A percentile compares a stretch with the other conserved stretches of the same genome.
phyloP scores from a whole-genome alignment of 1,140 invertebrate genomes.

The Drosophila ohnishii region DNA sequence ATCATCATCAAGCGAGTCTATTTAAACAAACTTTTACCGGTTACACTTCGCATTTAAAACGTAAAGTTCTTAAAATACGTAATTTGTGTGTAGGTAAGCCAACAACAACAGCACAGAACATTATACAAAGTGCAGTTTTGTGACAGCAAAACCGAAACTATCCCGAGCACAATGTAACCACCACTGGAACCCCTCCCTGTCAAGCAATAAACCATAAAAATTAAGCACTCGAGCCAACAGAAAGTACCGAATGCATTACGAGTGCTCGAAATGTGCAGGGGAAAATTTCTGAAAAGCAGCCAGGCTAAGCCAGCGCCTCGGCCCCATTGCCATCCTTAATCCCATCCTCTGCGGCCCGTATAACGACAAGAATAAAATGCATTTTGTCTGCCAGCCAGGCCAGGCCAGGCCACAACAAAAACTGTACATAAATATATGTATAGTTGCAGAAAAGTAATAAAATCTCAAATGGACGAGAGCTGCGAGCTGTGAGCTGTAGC shows the following conservation, averaged over 20 bases:
- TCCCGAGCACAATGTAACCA: constrained; percentile 50
- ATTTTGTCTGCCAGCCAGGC: constrained; percentile 47
- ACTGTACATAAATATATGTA: constrained; percentile 29
- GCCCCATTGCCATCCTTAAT: constrained; percentile 22
- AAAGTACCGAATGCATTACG: constrained; percentile 63
- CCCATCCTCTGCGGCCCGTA: constrained; percentile 12
- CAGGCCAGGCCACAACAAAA: constrained; percentile 42
- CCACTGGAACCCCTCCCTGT: constrained; percentile 22
- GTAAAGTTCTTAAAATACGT: constrained; percentile 48
- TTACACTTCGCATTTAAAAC: constrained; percentile 7
- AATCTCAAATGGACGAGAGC: constrained; percentile 73
- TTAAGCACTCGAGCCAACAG: constrained; percentile 59
- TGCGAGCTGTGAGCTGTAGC: constrained; percentile 53
- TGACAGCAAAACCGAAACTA: constrained; percentile 31
- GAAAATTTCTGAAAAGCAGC: constrained; percentile 55
- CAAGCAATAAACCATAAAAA: constrained; percentile 74
- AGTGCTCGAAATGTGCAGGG: constrained; percentile 40
- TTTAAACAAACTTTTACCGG: neutral
- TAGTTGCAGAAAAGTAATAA: constrained; percentile 68
- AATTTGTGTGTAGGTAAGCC: constrained; percentile 27
- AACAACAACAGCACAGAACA: constrained; percentile 28
- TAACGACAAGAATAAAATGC: constrained; percentile 68
- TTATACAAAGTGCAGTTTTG: constrained; percentile 65
- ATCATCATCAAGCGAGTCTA: neutral
- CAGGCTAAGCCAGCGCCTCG: constrained; percentile 28